Evolutionary conservation across 2,888 invertebrate species (phyloP).

Genomic region (Leptothorax acervorum): DNA sequence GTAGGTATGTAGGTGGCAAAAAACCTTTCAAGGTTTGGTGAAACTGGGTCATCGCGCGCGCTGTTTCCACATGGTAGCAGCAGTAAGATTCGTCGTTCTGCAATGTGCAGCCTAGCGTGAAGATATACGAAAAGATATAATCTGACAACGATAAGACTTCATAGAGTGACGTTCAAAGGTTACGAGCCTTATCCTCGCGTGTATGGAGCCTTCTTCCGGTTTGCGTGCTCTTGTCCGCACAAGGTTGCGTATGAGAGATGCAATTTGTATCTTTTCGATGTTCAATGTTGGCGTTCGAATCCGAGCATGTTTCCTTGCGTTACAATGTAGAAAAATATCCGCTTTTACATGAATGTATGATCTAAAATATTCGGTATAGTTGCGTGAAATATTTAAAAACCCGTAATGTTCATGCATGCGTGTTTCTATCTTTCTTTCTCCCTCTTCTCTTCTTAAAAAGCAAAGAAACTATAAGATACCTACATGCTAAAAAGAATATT

Average conservation of each 20-base stretch:
- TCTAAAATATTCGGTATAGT: neutral
- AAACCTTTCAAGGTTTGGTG: conserved; percentile 61
- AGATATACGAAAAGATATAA: conserved; percentile 43
- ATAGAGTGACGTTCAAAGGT: conserved; percentile 48
- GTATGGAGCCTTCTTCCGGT: conserved; percentile 38
- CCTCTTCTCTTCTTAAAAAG: neutral
- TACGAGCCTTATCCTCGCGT: conserved; percentile 31
- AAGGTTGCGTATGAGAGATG: conserved; percentile 48
- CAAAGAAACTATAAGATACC: neutral
- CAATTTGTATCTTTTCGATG: conserved; percentile 53
- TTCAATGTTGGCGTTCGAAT: neutral
- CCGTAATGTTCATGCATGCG: neutral
- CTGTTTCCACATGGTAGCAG: conserved; percentile 33
- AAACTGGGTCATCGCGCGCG: conserved; percentile 65
- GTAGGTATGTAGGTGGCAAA: conserved; percentile 39
- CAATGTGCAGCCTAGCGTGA: conserved; percentile 39
- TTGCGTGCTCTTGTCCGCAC: conserved; percentile 50
- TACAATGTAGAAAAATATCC: neutral
- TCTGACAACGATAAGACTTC: conserved; percentile 52
- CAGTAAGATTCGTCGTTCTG: conserved; percentile 39
- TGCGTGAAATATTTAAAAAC: conserved; percentile 8
- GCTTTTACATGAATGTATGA: neutral
- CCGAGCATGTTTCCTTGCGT: neutral
- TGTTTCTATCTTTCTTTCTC: neutral
- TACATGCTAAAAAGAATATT: conserved; percentile 17